phyloP scores from a whole-genome alignment of 2,113 vertebrate genomes.

The Myxocyprinus asiaticus region DNA sequence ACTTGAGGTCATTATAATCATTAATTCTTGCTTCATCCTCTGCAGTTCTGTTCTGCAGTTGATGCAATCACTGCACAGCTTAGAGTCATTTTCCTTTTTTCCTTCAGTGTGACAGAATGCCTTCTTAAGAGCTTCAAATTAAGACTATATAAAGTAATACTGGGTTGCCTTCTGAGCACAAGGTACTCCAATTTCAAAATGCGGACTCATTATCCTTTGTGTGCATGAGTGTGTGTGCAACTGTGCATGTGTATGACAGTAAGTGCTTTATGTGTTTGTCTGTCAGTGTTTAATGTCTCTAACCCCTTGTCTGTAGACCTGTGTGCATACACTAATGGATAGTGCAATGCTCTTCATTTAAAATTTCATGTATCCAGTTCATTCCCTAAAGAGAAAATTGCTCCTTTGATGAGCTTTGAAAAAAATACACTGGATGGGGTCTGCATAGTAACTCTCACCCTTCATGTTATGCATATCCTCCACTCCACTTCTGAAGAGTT shows the following conservation, averaged over 20 bases:
- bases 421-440: neutral
- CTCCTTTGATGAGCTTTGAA: neutral
- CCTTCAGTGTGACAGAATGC: neutral
- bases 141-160: too few species aligned
- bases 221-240: too few species aligned
- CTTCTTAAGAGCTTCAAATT: neutral
- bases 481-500: slow-evolving; percentile 4
- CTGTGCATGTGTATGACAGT: too few species aligned
- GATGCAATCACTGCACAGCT: slow-evolving; percentile 13
- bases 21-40: slow-evolving; percentile 6
- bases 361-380: neutral
- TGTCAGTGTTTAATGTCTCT: too few species aligned
- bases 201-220: too few species aligned
- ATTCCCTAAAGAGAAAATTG: neutral
- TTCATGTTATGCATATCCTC: slow-evolving; percentile 21
- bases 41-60: neutral
- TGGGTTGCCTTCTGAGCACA: too few species aligned
- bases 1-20: slow-evolving; percentile 3
- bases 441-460: slow-evolving; percentile 18
- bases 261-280: too few species aligned
- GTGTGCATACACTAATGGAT: too few species aligned
- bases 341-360: too few species aligned
- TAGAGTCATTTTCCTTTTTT: neutral
- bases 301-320: too few species aligned
- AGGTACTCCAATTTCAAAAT: too few species aligned